phyloP scores from a whole-genome alignment of 2,888 invertebrate genomes.

The Drosophila diplacantha region DNA sequence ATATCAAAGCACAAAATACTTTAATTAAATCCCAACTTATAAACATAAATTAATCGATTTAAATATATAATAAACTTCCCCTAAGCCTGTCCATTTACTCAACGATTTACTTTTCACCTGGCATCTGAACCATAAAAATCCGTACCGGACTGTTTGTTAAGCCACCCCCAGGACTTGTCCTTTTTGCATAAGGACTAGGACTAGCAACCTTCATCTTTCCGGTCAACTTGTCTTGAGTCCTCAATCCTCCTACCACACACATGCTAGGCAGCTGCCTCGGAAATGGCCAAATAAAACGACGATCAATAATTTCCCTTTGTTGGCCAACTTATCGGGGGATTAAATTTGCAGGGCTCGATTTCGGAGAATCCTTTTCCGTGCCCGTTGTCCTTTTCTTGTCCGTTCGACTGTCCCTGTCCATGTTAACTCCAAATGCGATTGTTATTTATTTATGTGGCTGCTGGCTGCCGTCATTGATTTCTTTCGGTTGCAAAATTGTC shows the following conservation, averaged over 20 bases:
- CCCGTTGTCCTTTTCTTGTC: conserved; percentile 44
- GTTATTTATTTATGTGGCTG: conserved; percentile 47
- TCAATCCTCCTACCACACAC: conserved; percentile 19
- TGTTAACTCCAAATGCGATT: conserved; percentile 37
- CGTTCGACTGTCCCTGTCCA: conserved; percentile 30
- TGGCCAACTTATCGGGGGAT: conserved; percentile 59
- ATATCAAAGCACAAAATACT: not conserved
- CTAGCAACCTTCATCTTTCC: conserved; percentile 42
- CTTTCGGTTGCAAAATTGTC: conserved; percentile 39
- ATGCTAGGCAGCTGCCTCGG: conserved; percentile 38
- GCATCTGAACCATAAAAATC: not conserved
- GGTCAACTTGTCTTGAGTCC: conserved; percentile 46
- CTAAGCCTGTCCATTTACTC: not conserved
- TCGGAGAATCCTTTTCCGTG: conserved; percentile 44
- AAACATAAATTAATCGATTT: not conserved
- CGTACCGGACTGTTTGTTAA: conserved; percentile 18
- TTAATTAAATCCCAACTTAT: not conserved
- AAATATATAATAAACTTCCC: not conserved
- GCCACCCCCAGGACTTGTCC: conserved; percentile 19
- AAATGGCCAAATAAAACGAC: conserved; percentile 62
- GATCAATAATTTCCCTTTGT: conserved; percentile 63
- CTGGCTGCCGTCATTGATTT: conserved; percentile 21
- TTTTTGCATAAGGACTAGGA: conserved; percentile 32
- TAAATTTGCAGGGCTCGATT: conserved; percentile 56
- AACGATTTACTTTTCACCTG: not conserved